Base-by-base conservation (phyloP, 2,888 invertebrate species). In the Ophion costatus region DNA sequence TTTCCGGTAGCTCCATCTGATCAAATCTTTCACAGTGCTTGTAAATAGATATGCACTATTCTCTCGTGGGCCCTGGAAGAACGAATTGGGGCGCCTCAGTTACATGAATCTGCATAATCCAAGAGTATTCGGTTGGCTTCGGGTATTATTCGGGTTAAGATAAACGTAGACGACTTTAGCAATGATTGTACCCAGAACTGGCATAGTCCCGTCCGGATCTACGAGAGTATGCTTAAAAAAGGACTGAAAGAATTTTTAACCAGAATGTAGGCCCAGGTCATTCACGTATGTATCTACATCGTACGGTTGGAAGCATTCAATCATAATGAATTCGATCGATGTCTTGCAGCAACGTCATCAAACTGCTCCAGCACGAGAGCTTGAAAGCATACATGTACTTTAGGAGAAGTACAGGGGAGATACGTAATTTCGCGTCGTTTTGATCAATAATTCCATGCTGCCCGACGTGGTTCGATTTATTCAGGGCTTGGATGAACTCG, bases 51-150 rank as follows among this genome's bases (percentile, higher is more conserved):
- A 38, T 38, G 5, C 9, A 38, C 7, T 38, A 38, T 38, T 1
- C 9, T 38, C 38, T 9, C 9, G 11, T 38, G 57, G 11, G 71
- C 22, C 61, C 17, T 42, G 59, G 17, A 22, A 73, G 22, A 57
- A 61, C 29, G 11, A n/a, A 29, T 11, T 42, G 51, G 29, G 38
- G 14, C 45, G 24, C 63, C 74, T 63, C 38, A 17, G 56, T 14
- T 78, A 78, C 70, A 69, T 81, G 74, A 69, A 81, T 84, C 63
- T 81, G 84, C 84, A 84, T 84, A 81, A 84, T 84, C 81, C 69
- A 84, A 69, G 45, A 84, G 81, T 74, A 78, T 61, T 63, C 69
- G 84, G 70, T 59, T 74, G 81, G 81, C 81, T 77, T 84, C 81
- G 70, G 78, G 45, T 73, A 77, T 77, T 74, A 57, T 75, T 20